These are phyloP conservation scores for Hermatobates lingyangjiaoensis DNA, from an alignment of 1,140 invertebrate genomes.

Conservation along the genomic window DNA sequence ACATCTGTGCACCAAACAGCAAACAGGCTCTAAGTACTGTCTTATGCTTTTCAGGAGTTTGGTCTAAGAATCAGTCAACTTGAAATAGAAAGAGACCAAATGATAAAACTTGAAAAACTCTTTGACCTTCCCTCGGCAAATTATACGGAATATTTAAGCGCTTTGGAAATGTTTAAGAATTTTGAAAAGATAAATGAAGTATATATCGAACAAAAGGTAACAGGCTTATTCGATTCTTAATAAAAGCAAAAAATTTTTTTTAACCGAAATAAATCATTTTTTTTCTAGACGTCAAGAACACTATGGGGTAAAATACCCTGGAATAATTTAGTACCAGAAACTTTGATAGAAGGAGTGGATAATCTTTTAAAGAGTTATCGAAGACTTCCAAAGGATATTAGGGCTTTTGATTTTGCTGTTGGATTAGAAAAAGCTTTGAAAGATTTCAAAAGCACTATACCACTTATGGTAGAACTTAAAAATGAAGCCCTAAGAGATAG, in stretches of 20 bases:
- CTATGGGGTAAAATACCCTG: slow-evolving; percentile 70
- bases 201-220: slow-evolving; percentile 53
- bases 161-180: slow-evolving; percentile 49
- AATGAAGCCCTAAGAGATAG: slow-evolving; percentile 72
- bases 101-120: slow-evolving; percentile 61
- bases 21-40: no score
- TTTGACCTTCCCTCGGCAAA: slow-evolving; percentile 68
- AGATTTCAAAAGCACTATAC: slow-evolving; percentile 68
- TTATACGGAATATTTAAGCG: slow-evolving; percentile 50
- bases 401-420: slow-evolving; percentile 35
- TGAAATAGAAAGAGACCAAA: slow-evolving; percentile 40
- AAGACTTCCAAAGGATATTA: slow-evolving; percentile 34
- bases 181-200: slow-evolving; percentile 57
- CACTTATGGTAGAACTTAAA: slow-evolving; percentile 74
- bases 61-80: slow-evolving; percentile 40
- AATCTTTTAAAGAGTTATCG: slow-evolving; percentile 58
- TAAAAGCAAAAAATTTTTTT: neutral
- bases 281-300: slow-evolving; percentile 35
- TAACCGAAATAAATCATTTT: neutral
- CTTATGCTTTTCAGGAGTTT: slow-evolving; percentile 44
- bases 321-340: slow-evolving; percentile 65
- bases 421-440: slow-evolving; percentile 65
- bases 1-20: no score
- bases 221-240: neutral
- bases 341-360: slow-evolving; percentile 70